These are phyloP conservation scores for Rostrhamus sociabilis DNA, from an alignment of 2,797 vertebrate species.

Conservation along the genomic window DNA sequence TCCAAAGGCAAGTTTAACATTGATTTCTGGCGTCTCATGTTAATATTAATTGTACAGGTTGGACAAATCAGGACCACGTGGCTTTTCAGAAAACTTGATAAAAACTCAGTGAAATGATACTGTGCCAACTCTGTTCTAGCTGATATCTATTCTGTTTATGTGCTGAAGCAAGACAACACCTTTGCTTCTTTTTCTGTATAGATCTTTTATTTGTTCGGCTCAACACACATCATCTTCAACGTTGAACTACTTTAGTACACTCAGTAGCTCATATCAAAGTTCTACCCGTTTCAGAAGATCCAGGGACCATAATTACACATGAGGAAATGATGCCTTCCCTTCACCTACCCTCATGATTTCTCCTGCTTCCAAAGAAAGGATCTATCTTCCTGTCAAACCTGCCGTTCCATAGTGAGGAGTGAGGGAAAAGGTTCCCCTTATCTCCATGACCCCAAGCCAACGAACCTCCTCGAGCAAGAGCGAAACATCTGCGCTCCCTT, in stretches of 20 bases:
- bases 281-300: neutral
- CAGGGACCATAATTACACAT: neutral
- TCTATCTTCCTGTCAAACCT: neutral
- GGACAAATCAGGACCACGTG: neutral
- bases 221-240: rapidly evolving
- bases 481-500: neutral
- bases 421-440: neutral
- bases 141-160: neutral
- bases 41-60: neutral
- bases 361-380: neutral
- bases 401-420: neutral
- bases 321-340: neutral
- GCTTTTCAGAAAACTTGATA: neutral
- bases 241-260: neutral
- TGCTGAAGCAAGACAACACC: neutral
- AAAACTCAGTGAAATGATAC: neutral
- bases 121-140: neutral
- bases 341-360: neutral
- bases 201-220: neutral
- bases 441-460: neutral
- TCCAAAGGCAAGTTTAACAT: neutral
- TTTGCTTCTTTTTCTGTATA: neutral
- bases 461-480: neutral
- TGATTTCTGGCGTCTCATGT: neutral
- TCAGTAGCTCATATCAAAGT: neutral